Conservation (phyloP, 2,113 vertebrate genomes). For the Petrocephalus microphthalmus region DNA sequence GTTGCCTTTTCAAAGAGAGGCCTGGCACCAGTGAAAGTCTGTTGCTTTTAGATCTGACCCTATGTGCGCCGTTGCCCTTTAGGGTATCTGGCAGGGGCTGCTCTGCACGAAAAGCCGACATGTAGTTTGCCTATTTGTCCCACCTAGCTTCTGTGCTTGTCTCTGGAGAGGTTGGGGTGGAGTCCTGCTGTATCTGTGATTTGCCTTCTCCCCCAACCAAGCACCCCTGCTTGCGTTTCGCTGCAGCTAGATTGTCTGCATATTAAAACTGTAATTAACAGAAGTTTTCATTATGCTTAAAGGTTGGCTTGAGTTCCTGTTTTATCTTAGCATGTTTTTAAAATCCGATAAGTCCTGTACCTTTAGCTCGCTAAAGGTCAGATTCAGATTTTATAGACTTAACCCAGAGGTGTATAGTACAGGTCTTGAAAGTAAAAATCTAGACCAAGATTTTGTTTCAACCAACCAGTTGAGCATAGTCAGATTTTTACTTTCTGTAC, state of each 20-base stretch:
- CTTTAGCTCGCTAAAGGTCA: neutral
- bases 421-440: neutral
- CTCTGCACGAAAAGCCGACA: neutral
- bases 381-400: neutral
- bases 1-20: slow-evolving; percentile 28
- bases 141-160: neutral
- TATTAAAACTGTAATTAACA: neutral
- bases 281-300: neutral
- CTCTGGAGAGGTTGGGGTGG: neutral
- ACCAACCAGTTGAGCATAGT: neutral
- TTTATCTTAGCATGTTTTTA: neutral
- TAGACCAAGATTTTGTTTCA: neutral
- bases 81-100: neutral
- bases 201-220: neutral
- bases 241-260: neutral
- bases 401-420: neutral
- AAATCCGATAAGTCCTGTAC: neutral
- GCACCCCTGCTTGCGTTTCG: neutral
- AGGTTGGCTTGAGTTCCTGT: neutral
- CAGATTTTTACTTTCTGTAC: neutral
- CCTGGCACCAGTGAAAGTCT: slow-evolving; percentile 60
- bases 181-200: neutral
- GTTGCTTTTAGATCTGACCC: neutral
- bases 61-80: neutral
- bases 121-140: neutral